Conservation (phyloP, 35 echinoderm and acorn worm genomes). For the Amphiura filiformis region DNA sequence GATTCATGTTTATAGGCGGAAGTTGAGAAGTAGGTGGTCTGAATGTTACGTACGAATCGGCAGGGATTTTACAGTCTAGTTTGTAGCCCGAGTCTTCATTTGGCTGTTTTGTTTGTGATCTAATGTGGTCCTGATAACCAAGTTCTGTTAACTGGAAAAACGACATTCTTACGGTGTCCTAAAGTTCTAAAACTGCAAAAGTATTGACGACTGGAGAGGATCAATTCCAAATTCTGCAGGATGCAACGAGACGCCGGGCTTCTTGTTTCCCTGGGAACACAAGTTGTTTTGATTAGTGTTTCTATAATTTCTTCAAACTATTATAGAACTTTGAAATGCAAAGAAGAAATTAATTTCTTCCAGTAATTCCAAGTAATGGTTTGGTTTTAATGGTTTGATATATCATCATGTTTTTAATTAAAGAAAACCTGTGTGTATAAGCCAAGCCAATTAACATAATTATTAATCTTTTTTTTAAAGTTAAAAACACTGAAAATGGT, state of each 20-base stretch:
- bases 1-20: constrained; percentile 88
- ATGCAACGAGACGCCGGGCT: neutral
- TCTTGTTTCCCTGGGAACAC: constrained; percentile 12
- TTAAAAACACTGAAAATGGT: too few relatives aligned
- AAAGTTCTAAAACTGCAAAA: neutral
- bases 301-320: neutral
- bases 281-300: neutral
- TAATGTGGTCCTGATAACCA: constrained; percentile 84
- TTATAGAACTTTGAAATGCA: neutral
- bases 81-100: constrained; percentile 73
- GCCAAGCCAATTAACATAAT: too few relatives aligned
- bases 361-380: too few relatives aligned
- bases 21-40: constrained; percentile 79
- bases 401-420: too few relatives aligned
- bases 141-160: constrained; percentile 82
- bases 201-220: neutral
- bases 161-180: constrained; percentile 41
- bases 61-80: constrained; percentile 64
- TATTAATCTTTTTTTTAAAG: too few relatives aligned
- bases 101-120: constrained; percentile 60
- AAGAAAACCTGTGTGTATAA: too few relatives aligned
- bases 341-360: too few relatives aligned
- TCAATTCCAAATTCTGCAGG: neutral
- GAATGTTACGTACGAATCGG: constrained; percentile 79
- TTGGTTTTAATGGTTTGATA: too few relatives aligned